Conservation (phyloP, 2,797 vertebrate genomes). For the Monodelphis domestica region DNA sequence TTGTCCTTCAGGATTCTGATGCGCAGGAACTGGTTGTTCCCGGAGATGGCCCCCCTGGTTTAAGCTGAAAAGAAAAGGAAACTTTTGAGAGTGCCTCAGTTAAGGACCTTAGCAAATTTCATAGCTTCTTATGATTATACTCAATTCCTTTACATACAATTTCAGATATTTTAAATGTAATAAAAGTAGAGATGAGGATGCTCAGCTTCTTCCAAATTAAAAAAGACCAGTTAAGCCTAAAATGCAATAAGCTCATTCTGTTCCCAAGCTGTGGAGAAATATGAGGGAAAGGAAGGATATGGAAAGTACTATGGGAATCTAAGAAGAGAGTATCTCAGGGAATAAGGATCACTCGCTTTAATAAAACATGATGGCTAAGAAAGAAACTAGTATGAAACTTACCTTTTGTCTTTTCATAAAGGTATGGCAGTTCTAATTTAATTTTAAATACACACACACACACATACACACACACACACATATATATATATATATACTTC, state of each 20-base stretch:
- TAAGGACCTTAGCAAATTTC: background rate
- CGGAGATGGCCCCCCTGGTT: constrained; percentile 76
- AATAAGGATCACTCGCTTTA: background rate
- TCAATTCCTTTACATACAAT: background rate
- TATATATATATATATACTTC: too few relatives aligned
- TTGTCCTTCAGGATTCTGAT: constrained; percentile 79
- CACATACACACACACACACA: too few relatives aligned
- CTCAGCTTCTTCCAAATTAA: background rate
- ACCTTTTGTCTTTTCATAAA: background rate
- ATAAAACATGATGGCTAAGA: background rate
- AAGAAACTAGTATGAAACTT: background rate
- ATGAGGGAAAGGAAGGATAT: background rate
- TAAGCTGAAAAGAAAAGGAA: constrained; percentile 76
- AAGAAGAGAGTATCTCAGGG: background rate
- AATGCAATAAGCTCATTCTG: background rate
- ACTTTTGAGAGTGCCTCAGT: constrained; percentile 14
- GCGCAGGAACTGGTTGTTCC: constrained; percentile 78
- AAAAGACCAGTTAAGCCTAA: background rate
- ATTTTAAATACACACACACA: background rate
- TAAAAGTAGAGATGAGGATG: background rate
- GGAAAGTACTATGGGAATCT: background rate
- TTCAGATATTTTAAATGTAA: background rate
- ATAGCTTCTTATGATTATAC: background rate
- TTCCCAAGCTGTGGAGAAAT: background rate
- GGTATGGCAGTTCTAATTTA: background rate